Percentiles rank a stretch among this genome's conserved stretches.
phyloP scores from a whole-genome alignment of 2,113 vertebrate species.

The Hydrochoerus hydrochaeris region DNA sequence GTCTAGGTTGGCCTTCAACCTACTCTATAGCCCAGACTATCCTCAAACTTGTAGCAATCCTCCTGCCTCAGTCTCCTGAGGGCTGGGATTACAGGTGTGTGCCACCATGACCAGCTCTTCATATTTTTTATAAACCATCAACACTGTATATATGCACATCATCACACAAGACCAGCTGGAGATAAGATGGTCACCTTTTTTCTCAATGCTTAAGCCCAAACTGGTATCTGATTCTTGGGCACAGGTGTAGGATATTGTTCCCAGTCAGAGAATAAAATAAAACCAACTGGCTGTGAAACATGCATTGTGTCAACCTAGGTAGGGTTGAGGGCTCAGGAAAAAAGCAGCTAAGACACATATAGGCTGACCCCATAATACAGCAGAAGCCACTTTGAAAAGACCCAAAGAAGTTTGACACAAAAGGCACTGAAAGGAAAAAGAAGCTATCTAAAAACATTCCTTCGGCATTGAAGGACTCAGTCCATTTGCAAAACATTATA shows the following conservation, averaged over 20 bases:
- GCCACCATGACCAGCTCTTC: not conserved
- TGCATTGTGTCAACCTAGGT: not conserved
- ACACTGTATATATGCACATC: not conserved
- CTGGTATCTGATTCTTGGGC: not conserved
- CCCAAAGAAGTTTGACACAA: not conserved
- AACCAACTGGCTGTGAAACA: not conserved
- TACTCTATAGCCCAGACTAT: not conserved
- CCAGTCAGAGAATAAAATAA: not conserved
- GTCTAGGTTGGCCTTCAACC: not conserved
- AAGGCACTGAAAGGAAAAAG: not conserved
- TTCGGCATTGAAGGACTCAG: constrained; percentile 7
- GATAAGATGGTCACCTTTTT: not conserved
- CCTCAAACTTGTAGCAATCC: not conserved
- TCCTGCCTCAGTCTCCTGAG: not conserved
- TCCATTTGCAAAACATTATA: not conserved
- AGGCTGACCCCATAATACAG: not conserved
- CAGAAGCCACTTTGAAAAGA: not conserved
- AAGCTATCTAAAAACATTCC: not conserved
- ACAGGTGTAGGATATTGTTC: not conserved
- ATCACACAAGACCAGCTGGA: not conserved
- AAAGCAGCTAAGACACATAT: not conserved
- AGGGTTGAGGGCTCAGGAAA: not conserved
- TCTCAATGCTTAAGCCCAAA: not conserved
- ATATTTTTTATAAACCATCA: not conserved
- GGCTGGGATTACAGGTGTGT: not conserved